Evolutionary conservation across 2,797 vertebrate genomes (phyloP), one percentile per base, ranked within the genome.

Genomic region (Dryobates pubescens): DNA sequence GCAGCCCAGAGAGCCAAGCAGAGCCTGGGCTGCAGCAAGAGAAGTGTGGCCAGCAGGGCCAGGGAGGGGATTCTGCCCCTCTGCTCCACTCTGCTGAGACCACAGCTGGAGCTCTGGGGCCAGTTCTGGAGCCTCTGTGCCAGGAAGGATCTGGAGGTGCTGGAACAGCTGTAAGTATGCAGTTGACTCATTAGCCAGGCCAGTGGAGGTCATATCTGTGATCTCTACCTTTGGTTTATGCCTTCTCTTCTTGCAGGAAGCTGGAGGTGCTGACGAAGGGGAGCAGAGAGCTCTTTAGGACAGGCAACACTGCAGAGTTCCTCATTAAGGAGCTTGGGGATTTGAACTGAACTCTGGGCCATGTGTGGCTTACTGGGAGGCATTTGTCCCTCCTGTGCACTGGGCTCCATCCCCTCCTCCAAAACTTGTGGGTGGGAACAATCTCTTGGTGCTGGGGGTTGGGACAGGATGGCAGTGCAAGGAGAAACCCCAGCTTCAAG

Each of bases 171-270:
- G 3, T 90, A 93, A 89, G 92, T 75, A 81, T 16, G 8, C 5
- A 13, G 43, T 51, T 78, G 57, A 47, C 90, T 93, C 73, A 61
- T 90, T 85, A 91, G 88, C 9, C 68, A 30, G 81, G 49, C 10
- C 30, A 57, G 73, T 45, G 17, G 79, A 17, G 56, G 54, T 87
- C 6, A 1, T 43, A 5, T 30, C 78, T 57, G 36, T 7, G 58
- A 76, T n/a, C 71, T 10, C 30, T 32, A 15, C 61, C n/a, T 67
- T 30, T 43, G 65, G 74, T 68, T 84, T 68, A 19, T 82, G 43
- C 41, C 49, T 29, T 34, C 19, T 91, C 7, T 32, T 32, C 70
- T 54, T 58, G 79, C 53, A 23, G 69, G 29, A 41, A 57, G 53
- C 83, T 81, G 67, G 56, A 41, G 34, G 16, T 47, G 71, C 47